A percentile compares a stretch with the other conserved stretches of the same genome.
phyloP scores from a whole-genome alignment of 2,797 vertebrate genomes.

The Lacerta viridis region DNA sequence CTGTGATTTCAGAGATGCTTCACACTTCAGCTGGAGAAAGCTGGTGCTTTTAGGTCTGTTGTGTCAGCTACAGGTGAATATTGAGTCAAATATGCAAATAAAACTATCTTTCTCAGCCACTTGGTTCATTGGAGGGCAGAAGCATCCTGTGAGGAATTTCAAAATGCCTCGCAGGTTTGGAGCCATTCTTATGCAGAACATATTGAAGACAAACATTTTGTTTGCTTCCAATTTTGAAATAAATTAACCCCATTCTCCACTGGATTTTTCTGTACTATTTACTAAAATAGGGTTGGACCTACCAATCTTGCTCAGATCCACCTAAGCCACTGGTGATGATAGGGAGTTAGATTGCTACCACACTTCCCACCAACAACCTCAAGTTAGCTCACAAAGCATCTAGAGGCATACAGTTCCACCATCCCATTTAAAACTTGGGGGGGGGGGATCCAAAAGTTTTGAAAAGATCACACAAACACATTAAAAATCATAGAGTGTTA shows the following conservation, averaged over 20 bases:
- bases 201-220: conserved; percentile 46
- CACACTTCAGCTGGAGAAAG: conserved; percentile 21
- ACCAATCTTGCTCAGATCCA: not conserved
- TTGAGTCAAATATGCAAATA: conserved; percentile 67
- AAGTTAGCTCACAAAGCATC: not conserved
- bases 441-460: not conserved
- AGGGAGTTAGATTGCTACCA: not conserved
- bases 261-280: conserved; percentile 50
- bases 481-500: not conserved
- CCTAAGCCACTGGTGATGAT: not conserved
- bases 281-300: conserved; percentile 35
- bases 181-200: conserved; percentile 47
- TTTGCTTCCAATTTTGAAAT: conserved; percentile 52
- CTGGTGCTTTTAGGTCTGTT: conserved; percentile 46
- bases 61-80: conserved; percentile 57
- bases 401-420: not conserved
- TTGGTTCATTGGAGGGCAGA: conserved; percentile 65
- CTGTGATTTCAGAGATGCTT: conserved; percentile 47
- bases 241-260: conserved; percentile 41
- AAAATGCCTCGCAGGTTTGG: conserved; percentile 57
- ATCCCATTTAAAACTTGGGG: not conserved
- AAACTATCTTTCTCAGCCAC: conserved; percentile 44
- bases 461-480: not conserved
- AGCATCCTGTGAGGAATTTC: conserved; percentile 51
- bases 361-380: not conserved